phyloP scores from a whole-genome alignment of 1,140 invertebrate species.

The Leguminivora glycinivorella region DNA sequence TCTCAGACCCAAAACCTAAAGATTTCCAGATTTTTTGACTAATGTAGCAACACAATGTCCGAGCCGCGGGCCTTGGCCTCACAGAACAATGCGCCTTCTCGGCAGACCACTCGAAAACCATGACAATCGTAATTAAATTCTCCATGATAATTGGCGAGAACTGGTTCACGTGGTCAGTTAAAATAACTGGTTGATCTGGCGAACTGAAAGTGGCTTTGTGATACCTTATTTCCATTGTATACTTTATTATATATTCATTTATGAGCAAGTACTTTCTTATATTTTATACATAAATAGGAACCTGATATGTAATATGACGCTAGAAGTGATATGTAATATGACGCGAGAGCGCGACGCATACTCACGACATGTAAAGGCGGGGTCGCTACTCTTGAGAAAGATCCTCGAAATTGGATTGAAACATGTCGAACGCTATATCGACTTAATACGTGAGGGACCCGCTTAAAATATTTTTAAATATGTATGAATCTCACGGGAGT shows the following conservation, averaged over 20 bases:
- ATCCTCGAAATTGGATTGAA: too few species aligned
- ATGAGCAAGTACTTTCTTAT: neutral
- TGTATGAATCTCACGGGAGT: too few species aligned
- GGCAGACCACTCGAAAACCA: slow-evolving; percentile 5
- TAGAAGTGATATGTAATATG: too few species aligned
- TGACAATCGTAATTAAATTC: slow-evolving; percentile 10
- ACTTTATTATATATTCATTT: neutral
- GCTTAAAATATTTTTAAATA: too few species aligned
- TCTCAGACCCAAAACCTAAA: neutral
- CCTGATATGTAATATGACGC: neutral
- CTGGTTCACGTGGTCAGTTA: neutral
- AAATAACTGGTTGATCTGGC: neutral
- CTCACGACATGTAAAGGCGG: too few species aligned
- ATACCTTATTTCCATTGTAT: neutral
- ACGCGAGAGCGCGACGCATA: too few species aligned
- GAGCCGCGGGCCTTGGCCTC: slow-evolving; percentile 13
- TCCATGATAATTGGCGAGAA: slow-evolving; percentile 4
- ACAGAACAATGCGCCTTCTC: slow-evolving; percentile 16
- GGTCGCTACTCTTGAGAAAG: too few species aligned
- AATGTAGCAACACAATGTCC: neutral
- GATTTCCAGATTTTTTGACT: neutral
- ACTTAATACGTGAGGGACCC: too few species aligned
- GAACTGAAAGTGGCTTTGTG: neutral
- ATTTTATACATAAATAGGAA: neutral
- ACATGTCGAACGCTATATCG: too few species aligned